phyloP scores from a whole-genome alignment of 1,140 invertebrate species.

The Drosophila nikananu region DNA sequence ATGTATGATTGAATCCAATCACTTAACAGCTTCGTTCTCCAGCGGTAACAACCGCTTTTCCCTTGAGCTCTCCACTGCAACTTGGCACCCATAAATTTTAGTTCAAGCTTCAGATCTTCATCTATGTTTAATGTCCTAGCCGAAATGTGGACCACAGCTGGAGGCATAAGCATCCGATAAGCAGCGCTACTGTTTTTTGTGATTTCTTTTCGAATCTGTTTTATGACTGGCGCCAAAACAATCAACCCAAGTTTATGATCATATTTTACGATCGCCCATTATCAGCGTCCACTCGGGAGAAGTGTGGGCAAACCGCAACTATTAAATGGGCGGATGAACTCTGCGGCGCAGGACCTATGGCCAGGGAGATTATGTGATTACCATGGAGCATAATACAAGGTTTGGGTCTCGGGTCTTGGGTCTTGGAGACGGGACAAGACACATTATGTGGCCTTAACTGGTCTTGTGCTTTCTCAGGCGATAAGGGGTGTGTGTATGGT shows the following conservation, averaged over 20 bases:
- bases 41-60: neutral
- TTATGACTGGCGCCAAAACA: constrained; percentile 78
- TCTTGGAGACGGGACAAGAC: neutral
- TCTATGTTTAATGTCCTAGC: constrained; percentile 17
- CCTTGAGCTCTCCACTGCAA: neutral
- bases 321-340: constrained; percentile 29
- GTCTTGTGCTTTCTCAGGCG: constrained; percentile 57
- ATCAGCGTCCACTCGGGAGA: constrained; percentile 32
- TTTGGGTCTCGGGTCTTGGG: neutral
- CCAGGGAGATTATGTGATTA: neutral
- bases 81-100: neutral
- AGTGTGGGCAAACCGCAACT: constrained; percentile 37
- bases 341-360: constrained; percentile 2
- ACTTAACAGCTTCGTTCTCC: neutral
- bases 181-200: constrained; percentile 50
- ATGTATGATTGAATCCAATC: neutral
- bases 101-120: constrained; percentile 33
- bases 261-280: constrained; percentile 57
- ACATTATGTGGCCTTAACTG: constrained; percentile 41
- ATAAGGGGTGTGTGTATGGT: constrained; percentile 51
- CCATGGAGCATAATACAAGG: constrained; percentile 17
- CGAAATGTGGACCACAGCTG: constrained; percentile 32
- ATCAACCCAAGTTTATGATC: constrained; percentile 64
- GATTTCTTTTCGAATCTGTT: constrained; percentile 50
- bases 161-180: constrained; percentile 44